These are phyloP conservation scores for Liasis olivaceus DNA, from an alignment of 2,797 vertebrate species.

Conservation along the genomic window DNA sequence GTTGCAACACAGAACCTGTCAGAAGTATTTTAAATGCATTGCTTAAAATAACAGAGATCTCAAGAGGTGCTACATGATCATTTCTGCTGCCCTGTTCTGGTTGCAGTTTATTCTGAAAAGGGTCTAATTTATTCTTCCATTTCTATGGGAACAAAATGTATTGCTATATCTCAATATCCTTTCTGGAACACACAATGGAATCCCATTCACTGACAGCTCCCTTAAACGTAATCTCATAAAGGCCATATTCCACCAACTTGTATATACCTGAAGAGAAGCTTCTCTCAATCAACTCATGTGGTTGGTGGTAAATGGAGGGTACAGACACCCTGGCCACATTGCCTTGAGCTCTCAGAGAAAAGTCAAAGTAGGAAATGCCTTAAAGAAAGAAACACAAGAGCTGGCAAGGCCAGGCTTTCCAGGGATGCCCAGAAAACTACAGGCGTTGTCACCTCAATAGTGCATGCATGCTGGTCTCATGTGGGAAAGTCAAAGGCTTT, in stretches of 20 bases:
- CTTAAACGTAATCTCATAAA: background rate
- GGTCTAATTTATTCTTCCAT: background rate
- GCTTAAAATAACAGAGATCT: background rate
- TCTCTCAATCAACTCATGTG: background rate
- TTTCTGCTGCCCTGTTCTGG: background rate
- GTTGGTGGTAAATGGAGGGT: background rate
- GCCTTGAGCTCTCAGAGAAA: background rate
- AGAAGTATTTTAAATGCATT: background rate
- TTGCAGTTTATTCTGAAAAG: background rate
- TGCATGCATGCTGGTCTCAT: no score
- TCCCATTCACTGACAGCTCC: background rate
- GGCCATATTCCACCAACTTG: background rate
- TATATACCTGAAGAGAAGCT: background rate
- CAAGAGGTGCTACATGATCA: background rate
- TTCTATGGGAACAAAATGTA: background rate
- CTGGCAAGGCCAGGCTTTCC: background rate
- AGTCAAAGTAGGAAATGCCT: background rate
- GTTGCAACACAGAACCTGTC: background rate
- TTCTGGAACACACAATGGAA: background rate
- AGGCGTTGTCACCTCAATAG: background rate
- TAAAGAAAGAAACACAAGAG: background rate
- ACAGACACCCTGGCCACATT: background rate
- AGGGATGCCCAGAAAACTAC: background rate
- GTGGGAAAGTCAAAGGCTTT: background rate
- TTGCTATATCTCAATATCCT: background rate